Conservation (phyloP, 1,140 invertebrate species). For the Phymastichus coffea region DNA sequence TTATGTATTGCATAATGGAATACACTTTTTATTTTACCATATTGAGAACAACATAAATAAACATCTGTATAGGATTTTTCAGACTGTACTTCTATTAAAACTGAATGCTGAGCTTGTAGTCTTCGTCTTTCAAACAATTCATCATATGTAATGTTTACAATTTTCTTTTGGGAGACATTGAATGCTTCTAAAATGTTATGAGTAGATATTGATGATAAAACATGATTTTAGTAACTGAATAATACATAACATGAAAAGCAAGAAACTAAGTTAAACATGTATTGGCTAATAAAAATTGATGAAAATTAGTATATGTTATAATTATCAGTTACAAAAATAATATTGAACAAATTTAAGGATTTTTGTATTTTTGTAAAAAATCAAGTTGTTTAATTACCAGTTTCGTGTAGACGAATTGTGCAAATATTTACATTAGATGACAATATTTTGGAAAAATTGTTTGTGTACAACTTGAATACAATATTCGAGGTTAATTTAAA, state of each 20-base stretch:
- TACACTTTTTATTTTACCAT: slow-evolving; percentile 61
- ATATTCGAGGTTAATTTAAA: slow-evolving; percentile 28
- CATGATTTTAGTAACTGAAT: neutral
- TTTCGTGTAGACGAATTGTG: neutral
- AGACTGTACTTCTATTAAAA: slow-evolving; percentile 66
- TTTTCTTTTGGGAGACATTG: no score
- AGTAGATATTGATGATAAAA: neutral
- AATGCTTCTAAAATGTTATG: no score
- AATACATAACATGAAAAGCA: neutral
- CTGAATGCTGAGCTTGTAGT: slow-evolving; percentile 61
- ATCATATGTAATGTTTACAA: slow-evolving; percentile 37
- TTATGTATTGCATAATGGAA: slow-evolving; percentile 63
- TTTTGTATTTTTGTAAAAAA: slow-evolving; percentile 8
- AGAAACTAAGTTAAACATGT: neutral
- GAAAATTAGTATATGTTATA: no score
- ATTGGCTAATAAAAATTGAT: no score
- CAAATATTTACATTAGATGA: neutral
- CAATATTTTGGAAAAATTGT: neutral
- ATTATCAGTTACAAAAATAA: neutral
- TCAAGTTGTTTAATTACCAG: neutral
- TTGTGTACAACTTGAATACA: neutral
- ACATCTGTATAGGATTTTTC: slow-evolving; percentile 63
- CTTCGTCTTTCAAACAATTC: slow-evolving; percentile 47
- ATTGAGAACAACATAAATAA: slow-evolving; percentile 63
- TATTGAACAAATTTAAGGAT: neutral